Evolutionary conservation across 2,888 invertebrate genomes (phyloP).

Genomic region (Orchestes rusci): DNA sequence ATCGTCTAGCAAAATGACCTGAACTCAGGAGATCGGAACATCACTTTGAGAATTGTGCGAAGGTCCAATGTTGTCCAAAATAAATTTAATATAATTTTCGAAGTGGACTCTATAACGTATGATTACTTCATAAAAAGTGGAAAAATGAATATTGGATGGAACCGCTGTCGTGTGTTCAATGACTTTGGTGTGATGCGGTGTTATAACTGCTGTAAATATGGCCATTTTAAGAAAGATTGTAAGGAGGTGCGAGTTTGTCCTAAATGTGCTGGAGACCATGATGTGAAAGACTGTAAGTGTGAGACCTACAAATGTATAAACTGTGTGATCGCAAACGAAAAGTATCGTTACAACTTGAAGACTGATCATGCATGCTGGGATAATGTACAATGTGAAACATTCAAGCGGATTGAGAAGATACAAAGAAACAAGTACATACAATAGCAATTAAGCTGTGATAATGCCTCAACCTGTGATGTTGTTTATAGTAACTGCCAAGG

Average conservation of each 20-base stretch:
- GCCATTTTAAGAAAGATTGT: not conserved
- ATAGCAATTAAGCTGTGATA: not conserved
- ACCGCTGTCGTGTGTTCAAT: not conserved
- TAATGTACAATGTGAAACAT: not conserved
- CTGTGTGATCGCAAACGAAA: not conserved
- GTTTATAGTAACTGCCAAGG: not conserved
- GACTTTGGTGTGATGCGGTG: no score
- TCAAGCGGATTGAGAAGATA: not conserved
- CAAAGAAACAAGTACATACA: not conserved
- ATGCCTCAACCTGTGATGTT: not conserved
- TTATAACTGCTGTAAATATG: not conserved
- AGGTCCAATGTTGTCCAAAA: not conserved
- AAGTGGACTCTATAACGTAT: not conserved
- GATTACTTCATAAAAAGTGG: not conserved
- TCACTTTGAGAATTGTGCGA: not conserved
- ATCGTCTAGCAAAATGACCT: not conserved
- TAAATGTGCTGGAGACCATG: not conserved
- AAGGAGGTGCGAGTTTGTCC: not conserved
- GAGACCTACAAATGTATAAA: not conserved
- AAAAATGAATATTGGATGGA: not conserved
- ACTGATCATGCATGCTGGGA: not conserved
- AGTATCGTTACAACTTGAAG: not conserved
- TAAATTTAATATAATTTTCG: not conserved
- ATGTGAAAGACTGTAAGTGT: not conserved
- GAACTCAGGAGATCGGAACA: not conserved